Conservation (phyloP, 1,140 invertebrate genomes). For the Lordiphosa collinella region DNA sequence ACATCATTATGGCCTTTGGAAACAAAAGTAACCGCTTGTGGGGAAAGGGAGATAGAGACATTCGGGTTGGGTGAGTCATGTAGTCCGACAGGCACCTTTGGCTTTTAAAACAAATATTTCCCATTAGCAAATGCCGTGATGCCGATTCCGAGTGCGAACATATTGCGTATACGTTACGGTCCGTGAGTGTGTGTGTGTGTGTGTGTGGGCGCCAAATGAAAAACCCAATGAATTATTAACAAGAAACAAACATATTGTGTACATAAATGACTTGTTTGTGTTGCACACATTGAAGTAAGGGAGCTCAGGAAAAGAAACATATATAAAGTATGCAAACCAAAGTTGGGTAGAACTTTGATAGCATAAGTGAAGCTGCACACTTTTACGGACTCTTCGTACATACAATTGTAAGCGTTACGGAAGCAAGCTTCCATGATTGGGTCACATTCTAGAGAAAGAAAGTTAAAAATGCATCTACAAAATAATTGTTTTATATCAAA, state of each 20-base stretch:
- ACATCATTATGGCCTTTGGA: conserved; percentile 71
- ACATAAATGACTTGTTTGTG: conserved; percentile 12
- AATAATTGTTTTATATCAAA: no score
- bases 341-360: no score
- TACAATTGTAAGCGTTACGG: no score
- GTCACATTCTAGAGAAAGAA: no score
- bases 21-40: conserved; percentile 69
- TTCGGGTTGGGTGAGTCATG: conserved; percentile 46
- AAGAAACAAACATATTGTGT: conserved; percentile 55
- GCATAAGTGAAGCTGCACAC: no score
- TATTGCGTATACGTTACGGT: conserved; percentile 59
- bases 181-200: not conserved
- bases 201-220: conserved; percentile 43
- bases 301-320: conserved; percentile 17
- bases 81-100: conserved; percentile 49
- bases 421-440: no score
- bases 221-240: conserved; percentile 60
- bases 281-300: conserved; percentile 35
- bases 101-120: conserved; percentile 75
- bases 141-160: conserved; percentile 33
- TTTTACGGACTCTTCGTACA: no score
- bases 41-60: not conserved
- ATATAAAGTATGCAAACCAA: not conserved
- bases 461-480: no score
- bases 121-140: conserved; percentile 53